These are phyloP conservation scores for Sarcophaga caerulescens DNA, from an alignment of 2,888 invertebrate genomes.

Conservation along the genomic window DNA sequence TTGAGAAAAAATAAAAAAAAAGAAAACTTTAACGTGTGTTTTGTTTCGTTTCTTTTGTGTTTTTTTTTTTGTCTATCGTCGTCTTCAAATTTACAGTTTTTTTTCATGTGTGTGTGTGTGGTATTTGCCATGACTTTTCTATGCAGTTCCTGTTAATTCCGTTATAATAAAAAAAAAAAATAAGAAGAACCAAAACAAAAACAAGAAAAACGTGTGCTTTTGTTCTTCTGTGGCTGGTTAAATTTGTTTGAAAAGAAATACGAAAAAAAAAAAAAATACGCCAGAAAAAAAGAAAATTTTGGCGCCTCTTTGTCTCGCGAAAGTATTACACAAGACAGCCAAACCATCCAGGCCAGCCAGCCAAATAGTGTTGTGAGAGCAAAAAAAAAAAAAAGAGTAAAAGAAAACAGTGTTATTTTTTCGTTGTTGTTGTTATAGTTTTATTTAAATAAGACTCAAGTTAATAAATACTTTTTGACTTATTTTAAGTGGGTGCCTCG, in stretches of 20 bases:
- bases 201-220: conserved; percentile 50
- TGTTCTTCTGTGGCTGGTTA: conserved; percentile 54
- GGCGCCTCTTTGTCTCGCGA: conserved; percentile 64
- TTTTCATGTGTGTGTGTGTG: neutral
- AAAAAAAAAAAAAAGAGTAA: conserved; percentile 17
- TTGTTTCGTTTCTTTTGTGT: neutral
- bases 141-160: conserved; percentile 32
- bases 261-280: conserved; percentile 10
- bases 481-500: conserved; percentile 58
- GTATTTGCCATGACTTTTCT: conserved; percentile 25
- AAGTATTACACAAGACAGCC: conserved; percentile 47
- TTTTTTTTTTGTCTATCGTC: neutral
- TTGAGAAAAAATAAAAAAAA: neutral
- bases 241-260: conserved; percentile 43
- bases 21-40: conserved; percentile 3
- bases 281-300: conserved; percentile 12
- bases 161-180: neutral
- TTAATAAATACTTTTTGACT: conserved; percentile 64
- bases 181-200: neutral
- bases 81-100: conserved; percentile 5
- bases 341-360: conserved; percentile 2
- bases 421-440: neutral
- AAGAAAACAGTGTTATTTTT: conserved; percentile 20
- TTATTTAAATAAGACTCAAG: conserved; percentile 38
- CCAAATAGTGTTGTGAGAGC: neutral